These are phyloP conservation scores for Hoplodrina blanda DNA, from an alignment of 2,888 invertebrate genomes.

Conservation along the genomic window DNA sequence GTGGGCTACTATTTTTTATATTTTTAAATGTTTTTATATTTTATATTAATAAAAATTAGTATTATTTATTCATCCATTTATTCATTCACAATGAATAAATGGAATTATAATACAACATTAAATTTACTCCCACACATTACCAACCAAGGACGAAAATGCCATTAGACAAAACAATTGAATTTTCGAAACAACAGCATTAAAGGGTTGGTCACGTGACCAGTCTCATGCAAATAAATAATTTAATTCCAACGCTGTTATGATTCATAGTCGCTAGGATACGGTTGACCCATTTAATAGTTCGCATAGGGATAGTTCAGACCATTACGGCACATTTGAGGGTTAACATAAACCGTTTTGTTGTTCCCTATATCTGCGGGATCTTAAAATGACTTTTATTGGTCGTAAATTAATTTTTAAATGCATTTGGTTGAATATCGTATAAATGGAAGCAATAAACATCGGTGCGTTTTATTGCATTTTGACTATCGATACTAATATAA, in stretches of 20 bases:
- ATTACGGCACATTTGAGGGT: slow-evolving; percentile 65
- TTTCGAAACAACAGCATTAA: slow-evolving; percentile 12
- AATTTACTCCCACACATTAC: not conserved
- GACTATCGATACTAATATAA: slow-evolving; percentile 17
- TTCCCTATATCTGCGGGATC: slow-evolving; percentile 68
- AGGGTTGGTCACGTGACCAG: slow-evolving; percentile 66
- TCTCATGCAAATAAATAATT: slow-evolving; percentile 66
- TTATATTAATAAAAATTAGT: too few species aligned
- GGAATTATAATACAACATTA: too few species aligned
- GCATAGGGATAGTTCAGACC: slow-evolving; percentile 63
- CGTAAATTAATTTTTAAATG: slow-evolving; percentile 79
- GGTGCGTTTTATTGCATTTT: slow-evolving; percentile 48
- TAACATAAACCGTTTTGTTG: slow-evolving; percentile 67
- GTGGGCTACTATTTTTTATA: too few species aligned
- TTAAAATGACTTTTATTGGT: slow-evolving; percentile 78
- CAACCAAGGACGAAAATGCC: slow-evolving; percentile 4
- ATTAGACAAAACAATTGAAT: not conserved
- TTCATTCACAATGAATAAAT: too few species aligned
- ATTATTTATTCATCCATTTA: too few species aligned
- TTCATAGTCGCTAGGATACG: slow-evolving; percentile 71
- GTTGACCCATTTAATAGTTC: slow-evolving; percentile 72
- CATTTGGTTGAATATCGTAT: slow-evolving; percentile 57
- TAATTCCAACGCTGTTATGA: slow-evolving; percentile 72
- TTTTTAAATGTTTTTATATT: too few species aligned
- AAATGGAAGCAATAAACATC: slow-evolving; percentile 64